These are phyloP conservation scores for Antedon mediterranea DNA, from an alignment of 53 echinoderm and acorn worm species.

Conservation along the genomic window DNA sequence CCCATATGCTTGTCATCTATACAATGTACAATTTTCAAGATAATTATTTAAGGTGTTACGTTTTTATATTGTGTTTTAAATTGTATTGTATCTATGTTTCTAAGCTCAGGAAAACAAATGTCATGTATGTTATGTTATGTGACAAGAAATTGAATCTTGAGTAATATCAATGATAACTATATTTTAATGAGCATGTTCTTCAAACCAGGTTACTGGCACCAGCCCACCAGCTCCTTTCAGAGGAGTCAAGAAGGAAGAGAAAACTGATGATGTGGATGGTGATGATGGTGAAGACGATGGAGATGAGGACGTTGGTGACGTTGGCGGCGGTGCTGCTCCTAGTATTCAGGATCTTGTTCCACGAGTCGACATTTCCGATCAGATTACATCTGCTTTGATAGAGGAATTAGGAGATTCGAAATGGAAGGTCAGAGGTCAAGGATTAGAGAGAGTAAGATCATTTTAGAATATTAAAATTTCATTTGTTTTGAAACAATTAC, in stretches of 20 bases:
- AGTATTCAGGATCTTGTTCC: conserved; percentile 52
- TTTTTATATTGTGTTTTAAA: too few relatives aligned
- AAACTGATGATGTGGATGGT: conserved; percentile 10
- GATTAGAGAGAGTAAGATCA: conserved; percentile 54
- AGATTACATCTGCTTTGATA: conserved; percentile 57
- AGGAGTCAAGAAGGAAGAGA: conserved; percentile 33
- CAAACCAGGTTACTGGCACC: conserved; percentile 42
- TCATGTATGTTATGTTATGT: too few relatives aligned
- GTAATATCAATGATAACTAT: too few relatives aligned
- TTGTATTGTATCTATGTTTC: too few relatives aligned
- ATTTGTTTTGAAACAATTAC: too few relatives aligned
- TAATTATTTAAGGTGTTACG: too few relatives aligned
- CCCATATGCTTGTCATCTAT: too few relatives aligned
- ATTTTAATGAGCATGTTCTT: too few relatives aligned
- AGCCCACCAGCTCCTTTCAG: conserved; percentile 66
- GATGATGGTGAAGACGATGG: conserved; percentile 63
- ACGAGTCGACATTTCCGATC: conserved; percentile 44
- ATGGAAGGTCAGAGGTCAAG: conserved; percentile 89
- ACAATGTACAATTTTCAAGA: too few relatives aligned
- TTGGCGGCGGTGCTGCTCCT: conserved; percentile 30
- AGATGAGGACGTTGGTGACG: conserved; percentile 32
- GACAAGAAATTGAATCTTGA: too few relatives aligned
- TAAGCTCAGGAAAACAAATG: too few relatives aligned
- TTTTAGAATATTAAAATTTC: too few relatives aligned
- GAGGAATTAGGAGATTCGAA: conserved; percentile 51